A percentile compares a stretch with the other conserved stretches of the same genome.
phyloP scores from a whole-genome alignment of 2,888 invertebrate genomes.

The Apodemia zela region DNA sequence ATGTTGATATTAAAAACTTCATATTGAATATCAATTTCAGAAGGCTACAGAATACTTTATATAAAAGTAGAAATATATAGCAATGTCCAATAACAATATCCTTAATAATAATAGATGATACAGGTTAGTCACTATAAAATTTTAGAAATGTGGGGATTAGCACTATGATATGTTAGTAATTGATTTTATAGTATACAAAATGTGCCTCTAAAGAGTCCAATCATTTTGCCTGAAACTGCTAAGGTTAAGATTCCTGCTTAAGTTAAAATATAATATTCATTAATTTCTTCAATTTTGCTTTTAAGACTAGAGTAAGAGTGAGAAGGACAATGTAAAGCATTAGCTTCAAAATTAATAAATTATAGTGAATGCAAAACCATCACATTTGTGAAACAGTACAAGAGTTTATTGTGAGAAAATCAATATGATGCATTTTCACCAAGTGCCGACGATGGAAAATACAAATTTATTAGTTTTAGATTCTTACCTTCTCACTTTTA shows the following conservation, averaged over 20 bases:
- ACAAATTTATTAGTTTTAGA: too few species aligned
- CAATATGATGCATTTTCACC: too few species aligned
- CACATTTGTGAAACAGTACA: too few species aligned
- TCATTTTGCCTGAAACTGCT: neutral
- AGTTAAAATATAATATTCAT: neutral
- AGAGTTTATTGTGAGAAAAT: too few species aligned
- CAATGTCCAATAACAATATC: neutral
- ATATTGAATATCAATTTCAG: neutral
- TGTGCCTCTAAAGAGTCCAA: neutral
- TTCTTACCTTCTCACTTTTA: constrained; percentile 12
- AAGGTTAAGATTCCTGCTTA: neutral
- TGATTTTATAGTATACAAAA: constrained; percentile 1
- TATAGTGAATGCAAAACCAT: too few species aligned
- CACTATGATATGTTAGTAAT: constrained; percentile 5
- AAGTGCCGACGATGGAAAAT: too few species aligned
- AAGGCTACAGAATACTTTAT: neutral
- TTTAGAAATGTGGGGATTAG: neutral
- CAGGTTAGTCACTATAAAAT: neutral
- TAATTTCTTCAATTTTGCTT: neutral
- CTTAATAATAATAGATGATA: constrained; percentile 15
- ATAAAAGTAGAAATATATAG: neutral
- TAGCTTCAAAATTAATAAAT: too few species aligned
- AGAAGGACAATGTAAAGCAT: neutral
- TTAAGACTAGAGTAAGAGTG: neutral
- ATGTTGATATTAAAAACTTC: neutral